Conservation (phyloP, 2,888 invertebrate genomes). For the Pristionchus arcanus region DNA sequence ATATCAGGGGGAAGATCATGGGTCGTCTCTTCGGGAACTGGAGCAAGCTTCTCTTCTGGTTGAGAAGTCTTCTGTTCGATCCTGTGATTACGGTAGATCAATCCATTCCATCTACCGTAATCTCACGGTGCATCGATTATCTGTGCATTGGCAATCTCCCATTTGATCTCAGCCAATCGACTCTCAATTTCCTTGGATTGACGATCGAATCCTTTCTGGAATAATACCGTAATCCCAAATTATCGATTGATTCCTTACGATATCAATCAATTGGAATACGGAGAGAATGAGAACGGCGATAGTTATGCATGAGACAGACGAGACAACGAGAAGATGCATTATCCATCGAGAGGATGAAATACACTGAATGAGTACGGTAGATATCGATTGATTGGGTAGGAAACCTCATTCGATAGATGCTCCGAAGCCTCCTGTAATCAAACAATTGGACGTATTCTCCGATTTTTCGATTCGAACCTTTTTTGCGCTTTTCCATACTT, state of each 20-base stretch:
- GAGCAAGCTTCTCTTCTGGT: too few species aligned
- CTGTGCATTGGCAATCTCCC: conserved; percentile 25
- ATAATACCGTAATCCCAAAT: background rate
- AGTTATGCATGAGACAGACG: background rate
- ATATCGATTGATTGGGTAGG: background rate
- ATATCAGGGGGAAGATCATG: background rate
- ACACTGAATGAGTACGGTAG: conserved; percentile 19
- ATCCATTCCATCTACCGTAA: background rate
- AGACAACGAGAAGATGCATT: background rate
- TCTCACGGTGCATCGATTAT: conserved; percentile 11
- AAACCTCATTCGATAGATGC: background rate
- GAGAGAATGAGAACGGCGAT: background rate
- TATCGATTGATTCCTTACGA: background rate
- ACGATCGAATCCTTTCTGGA: conserved; percentile 29
- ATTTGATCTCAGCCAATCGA: conserved; percentile 1
- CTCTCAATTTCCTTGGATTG: conserved; percentile 21
- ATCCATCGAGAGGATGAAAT: background rate
- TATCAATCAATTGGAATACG: background rate
- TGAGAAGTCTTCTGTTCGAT: background rate
- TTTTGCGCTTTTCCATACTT: background rate
- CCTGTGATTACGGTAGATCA: conserved; percentile 27
- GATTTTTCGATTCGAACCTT: background rate
- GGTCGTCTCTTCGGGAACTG: background rate
- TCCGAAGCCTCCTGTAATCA: background rate
- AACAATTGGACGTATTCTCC: background rate